A percentile compares a stretch with the other conserved stretches of the same genome.
phyloP scores from a whole-genome alignment of 2,797 vertebrate genomes.

The Toxotes lorentzi region DNA sequence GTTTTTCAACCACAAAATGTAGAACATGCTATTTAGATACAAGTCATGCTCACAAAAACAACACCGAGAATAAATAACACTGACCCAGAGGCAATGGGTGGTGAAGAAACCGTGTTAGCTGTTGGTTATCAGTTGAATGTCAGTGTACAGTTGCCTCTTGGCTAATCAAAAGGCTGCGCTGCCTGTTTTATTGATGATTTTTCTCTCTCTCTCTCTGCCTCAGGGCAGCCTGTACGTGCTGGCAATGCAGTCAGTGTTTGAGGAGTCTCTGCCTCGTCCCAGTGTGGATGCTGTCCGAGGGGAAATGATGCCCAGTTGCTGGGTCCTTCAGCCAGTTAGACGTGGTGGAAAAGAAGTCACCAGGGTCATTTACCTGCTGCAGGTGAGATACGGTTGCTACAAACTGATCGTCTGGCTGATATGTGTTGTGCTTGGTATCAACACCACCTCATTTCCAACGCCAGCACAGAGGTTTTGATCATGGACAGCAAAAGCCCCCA shows the following conservation, averaged over 20 bases:
- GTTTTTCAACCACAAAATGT: conserved; percentile 28
- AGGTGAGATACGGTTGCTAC: conserved; percentile 83
- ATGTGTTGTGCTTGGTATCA: not conserved
- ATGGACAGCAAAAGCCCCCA: not conserved
- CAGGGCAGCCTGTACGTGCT: conserved; percentile 90
- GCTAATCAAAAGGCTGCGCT: conserved; percentile 51
- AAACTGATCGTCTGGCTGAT: not conserved
- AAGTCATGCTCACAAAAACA: conserved; percentile 18
- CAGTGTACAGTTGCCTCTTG: conserved; percentile 31
- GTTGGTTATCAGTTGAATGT: conserved; percentile 42
- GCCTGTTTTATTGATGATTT: conserved; percentile 53
- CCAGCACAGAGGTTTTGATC: not conserved
- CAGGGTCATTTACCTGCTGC: conserved; percentile 91
- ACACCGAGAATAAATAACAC: conserved; percentile 19
- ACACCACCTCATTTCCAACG: not conserved
- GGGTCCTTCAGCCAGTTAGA: conserved; percentile 91
- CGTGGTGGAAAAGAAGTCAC: conserved; percentile 87
- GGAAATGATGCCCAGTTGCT: conserved; percentile 96
- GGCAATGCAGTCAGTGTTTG: conserved; percentile 94
- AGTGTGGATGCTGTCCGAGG: conserved; percentile 89
- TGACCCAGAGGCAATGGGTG: conserved; percentile 46
- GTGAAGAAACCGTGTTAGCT: conserved; percentile 32
- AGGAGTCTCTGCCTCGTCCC: conserved; percentile 93
- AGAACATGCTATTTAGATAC: conserved; percentile 26
- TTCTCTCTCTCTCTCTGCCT: not conserved